Conservation (phyloP, 2,113 vertebrate species). For the Pluvianellus socialis region DNA sequence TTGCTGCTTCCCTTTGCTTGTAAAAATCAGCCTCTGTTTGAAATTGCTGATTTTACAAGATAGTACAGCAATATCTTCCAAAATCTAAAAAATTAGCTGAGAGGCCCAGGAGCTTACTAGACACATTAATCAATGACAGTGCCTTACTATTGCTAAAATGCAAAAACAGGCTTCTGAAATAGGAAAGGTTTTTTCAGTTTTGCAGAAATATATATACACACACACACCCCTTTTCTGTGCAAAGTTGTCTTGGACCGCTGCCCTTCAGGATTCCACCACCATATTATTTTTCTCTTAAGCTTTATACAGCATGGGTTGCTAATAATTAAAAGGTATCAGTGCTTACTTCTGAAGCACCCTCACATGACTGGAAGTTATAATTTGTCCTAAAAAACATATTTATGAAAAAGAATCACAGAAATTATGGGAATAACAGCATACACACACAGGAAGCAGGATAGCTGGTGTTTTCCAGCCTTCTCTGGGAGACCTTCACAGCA, state of each 20-base stretch:
- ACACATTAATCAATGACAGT: rapidly evolving
- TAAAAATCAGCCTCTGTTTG: background rate
- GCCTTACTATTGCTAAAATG: background rate
- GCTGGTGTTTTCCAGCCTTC: background rate
- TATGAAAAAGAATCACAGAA: background rate
- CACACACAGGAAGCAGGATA: background rate
- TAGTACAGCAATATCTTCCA: background rate
- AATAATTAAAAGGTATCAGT: background rate
- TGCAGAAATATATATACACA: background rate
- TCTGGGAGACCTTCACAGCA: background rate
- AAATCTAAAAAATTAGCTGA: background rate
- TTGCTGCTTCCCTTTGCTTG: background rate
- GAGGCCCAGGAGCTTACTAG: background rate
- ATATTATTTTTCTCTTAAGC: background rate
- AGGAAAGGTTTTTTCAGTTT: background rate
- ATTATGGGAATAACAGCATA: background rate
- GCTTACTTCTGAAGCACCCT: background rate
- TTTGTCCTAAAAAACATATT: background rate
- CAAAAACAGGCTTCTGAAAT: background rate
- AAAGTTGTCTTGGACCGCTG: background rate
- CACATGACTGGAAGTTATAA: rapidly evolving
- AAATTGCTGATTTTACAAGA: background rate
- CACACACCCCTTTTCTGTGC: background rate
- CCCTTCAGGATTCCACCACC: background rate
- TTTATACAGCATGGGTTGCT: background rate